A percentile compares a stretch with the other conserved stretches of the same genome.
Evolutionary conservation across 2,888 invertebrate species (phyloP).

Genomic region (Clivina fossor): DNA sequence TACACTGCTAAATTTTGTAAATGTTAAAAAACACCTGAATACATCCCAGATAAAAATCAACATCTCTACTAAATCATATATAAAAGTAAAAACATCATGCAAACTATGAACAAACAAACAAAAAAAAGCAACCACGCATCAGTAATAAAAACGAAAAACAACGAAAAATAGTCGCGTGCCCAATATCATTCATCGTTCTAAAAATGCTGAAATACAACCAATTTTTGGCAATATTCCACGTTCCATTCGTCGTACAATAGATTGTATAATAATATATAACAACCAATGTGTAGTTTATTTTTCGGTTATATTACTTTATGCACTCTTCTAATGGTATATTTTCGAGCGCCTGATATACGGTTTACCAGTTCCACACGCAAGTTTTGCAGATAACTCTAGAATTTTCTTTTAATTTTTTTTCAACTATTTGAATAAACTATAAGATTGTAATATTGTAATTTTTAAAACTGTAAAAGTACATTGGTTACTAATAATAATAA

Average conservation of each 20-base stretch:
- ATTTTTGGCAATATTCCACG: neutral
- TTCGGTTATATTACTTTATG: neutral
- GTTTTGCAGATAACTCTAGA: neutral
- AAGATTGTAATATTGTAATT: neutral
- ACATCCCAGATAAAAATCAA: too few relatives aligned
- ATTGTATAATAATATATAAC: neutral
- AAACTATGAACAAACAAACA: too few relatives aligned
- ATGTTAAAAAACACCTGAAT: too few relatives aligned
- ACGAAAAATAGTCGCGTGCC: slow-evolving; percentile 1
- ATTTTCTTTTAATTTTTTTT: neutral
- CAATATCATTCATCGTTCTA: neutral
- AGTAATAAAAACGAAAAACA: slow-evolving; percentile 2
- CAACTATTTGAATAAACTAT: neutral
- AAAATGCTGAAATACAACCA: neutral
- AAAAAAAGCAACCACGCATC: neutral
- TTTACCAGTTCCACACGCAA: neutral
- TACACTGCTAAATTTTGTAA: too few relatives aligned
- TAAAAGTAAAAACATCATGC: too few relatives aligned
- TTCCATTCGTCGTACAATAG: neutral
- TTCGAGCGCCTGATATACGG: neutral
- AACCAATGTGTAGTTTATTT: slow-evolving; percentile 12
- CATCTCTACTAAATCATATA: too few relatives aligned
- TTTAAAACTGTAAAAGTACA: too few relatives aligned
- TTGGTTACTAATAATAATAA: too few relatives aligned
- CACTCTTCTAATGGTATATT: neutral